Conservation (phyloP, 2,888 invertebrate species). For the Temnothorax rugatulus region DNA sequence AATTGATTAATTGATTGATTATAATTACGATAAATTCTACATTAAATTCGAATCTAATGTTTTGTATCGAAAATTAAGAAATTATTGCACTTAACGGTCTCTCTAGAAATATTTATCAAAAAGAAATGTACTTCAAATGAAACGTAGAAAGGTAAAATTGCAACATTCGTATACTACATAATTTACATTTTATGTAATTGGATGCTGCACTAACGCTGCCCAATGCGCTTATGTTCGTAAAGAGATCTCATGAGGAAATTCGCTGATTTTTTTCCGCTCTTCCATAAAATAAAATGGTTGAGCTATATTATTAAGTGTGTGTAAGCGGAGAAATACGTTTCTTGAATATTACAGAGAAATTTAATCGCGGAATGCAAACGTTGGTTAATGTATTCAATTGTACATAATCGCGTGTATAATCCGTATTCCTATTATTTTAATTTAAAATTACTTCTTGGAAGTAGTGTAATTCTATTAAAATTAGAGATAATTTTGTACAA, state of each 20-base stretch:
- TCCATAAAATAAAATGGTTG: not conserved
- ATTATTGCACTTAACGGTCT: not conserved
- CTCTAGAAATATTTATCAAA: not conserved
- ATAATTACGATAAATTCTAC: not conserved
- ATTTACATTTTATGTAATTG: not conserved
- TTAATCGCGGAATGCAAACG: not conserved
- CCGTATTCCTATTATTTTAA: not conserved
- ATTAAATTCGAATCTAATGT: not conserved
- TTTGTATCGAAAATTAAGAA: not conserved
- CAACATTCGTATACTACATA: not conserved
- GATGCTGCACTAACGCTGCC: not conserved
- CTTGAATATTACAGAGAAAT: not conserved
- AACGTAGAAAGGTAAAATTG: not conserved
- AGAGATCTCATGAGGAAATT: not conserved
- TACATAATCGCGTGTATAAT: not conserved
- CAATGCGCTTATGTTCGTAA: not conserved
- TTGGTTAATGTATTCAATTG: not conserved
- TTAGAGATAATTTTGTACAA: not conserved
- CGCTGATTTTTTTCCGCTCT: not conserved
- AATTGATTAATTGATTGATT: not conserved
- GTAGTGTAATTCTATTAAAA: not conserved
- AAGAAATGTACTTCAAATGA: not conserved
- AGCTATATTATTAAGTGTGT: not conserved
- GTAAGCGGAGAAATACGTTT: not conserved
- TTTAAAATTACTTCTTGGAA: not conserved